phyloP scores from a whole-genome alignment of 2,797 vertebrate genomes.

The Phrynocephalus vlangalii region DNA sequence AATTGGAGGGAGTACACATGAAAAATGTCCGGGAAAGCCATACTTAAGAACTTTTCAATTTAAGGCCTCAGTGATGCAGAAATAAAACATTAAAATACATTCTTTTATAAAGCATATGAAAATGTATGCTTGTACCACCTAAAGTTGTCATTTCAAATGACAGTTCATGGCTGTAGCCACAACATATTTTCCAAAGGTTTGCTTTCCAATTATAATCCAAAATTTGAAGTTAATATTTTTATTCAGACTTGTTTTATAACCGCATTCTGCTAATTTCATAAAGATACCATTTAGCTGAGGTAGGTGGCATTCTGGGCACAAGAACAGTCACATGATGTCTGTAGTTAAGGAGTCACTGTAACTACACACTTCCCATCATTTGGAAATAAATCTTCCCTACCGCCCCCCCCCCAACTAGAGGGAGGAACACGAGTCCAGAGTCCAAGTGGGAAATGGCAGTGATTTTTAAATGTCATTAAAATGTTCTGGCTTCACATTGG shows the following conservation, averaged over 20 bases:
- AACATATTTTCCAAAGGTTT: conserved; percentile 82
- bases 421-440: conserved; percentile 55
- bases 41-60: conserved; percentile 44
- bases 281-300: conserved; percentile 86
- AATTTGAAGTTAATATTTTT: conserved; percentile 75
- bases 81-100: conserved; percentile 36
- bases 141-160: conserved; percentile 65
- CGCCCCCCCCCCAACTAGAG: conserved; percentile 69
- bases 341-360: conserved; percentile 72
- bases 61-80: conserved; percentile 39
- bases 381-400: conserved; percentile 71
- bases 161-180: conserved; percentile 63
- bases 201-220: conserved; percentile 81
- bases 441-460: conserved; percentile 70
- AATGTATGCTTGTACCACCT: conserved; percentile 69
- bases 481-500: conserved; percentile 37
- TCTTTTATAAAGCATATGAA: conserved; percentile 59
- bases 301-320: conserved; percentile 79
- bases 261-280: conserved; percentile 79
- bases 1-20: conserved; percentile 26
- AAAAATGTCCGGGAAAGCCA: conserved; percentile 47
- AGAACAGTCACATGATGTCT: conserved; percentile 76
- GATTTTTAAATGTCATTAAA: conserved; percentile 71
- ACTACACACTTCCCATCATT: conserved; percentile 81
- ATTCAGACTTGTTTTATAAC: conserved; percentile 66